Evolutionary conservation across 2,888 invertebrate species (phyloP).

Genomic region (Tetheella fluctuosa): DNA sequence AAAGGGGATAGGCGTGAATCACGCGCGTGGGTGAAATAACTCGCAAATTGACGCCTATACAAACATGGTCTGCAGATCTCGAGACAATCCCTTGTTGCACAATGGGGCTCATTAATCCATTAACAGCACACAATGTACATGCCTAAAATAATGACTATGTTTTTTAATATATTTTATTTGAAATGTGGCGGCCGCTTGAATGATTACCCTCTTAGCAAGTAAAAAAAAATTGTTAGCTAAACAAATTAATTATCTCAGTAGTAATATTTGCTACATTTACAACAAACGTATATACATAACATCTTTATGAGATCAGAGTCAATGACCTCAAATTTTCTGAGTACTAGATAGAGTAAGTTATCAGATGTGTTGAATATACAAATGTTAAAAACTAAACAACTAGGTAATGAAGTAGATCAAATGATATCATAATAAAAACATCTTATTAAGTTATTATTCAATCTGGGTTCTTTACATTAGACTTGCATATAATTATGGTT

Average conservation of each 20-base stretch:
- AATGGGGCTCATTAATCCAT: constrained; percentile 33
- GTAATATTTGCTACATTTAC: background rate
- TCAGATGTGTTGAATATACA: background rate
- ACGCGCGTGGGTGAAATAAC: constrained; percentile 29
- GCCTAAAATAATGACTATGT: background rate
- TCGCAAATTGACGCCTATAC: constrained; percentile 38
- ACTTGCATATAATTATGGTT: background rate
- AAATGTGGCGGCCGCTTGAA: background rate
- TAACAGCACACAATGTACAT: constrained; percentile 15
- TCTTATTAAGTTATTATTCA: background rate
- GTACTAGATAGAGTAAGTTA: background rate
- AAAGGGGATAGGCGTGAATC: constrained; percentile 28
- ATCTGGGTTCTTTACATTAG: background rate
- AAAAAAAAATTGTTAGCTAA: background rate
- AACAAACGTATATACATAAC: background rate
- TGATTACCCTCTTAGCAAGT: background rate
- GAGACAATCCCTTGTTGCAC: constrained; percentile 24
- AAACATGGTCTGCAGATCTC: constrained; percentile 15
- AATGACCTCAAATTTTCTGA: background rate
- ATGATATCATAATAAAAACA: constrained; percentile 5
- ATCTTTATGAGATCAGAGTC: background rate
- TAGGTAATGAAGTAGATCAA: background rate
- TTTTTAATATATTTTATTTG: background rate
- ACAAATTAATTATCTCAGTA: background rate
- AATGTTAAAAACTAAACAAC: background rate